Percentiles rank a stretch among this genome's conserved stretches.
Evolutionary conservation across 2,797 vertebrate species (phyloP).

Genomic region (Propithecus deckenii): DNA sequence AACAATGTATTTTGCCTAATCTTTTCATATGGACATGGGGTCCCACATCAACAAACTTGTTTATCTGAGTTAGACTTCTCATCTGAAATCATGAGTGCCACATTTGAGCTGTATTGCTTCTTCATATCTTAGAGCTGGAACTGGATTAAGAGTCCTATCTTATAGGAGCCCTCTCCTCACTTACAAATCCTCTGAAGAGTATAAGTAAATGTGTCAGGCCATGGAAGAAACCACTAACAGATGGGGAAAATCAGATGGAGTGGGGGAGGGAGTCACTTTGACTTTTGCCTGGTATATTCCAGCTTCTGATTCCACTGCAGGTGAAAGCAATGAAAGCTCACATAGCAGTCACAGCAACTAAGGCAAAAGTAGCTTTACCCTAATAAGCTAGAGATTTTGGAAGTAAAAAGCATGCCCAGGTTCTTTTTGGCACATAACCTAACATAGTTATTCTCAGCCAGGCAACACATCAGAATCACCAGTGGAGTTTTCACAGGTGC

Average conservation of each 20-base stretch:
- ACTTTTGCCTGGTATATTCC: neutral
- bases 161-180: neutral
- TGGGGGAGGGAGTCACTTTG: neutral
- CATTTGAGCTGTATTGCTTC: neutral
- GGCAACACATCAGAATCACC: neutral
- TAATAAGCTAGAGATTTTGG: neutral
- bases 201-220: neutral
- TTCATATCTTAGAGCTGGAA: neutral
- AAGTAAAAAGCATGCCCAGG: neutral
- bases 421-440: neutral
- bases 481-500: neutral
- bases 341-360: neutral
- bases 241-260: neutral
- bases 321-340: neutral
- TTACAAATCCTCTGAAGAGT: neutral
- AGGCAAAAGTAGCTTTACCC: neutral
- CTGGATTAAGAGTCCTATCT: neutral
- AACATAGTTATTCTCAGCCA: neutral
- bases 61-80: neutral
- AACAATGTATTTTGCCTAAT: neutral
- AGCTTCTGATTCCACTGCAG: neutral
- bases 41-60: neutral
- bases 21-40: neutral
- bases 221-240: neutral
- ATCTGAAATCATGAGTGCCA: neutral